Evolutionary conservation across 2,888 invertebrate genomes (phyloP), one percentile per base, ranked within the genome.

Genomic region (Harpagoxenus sublaevis): DNA sequence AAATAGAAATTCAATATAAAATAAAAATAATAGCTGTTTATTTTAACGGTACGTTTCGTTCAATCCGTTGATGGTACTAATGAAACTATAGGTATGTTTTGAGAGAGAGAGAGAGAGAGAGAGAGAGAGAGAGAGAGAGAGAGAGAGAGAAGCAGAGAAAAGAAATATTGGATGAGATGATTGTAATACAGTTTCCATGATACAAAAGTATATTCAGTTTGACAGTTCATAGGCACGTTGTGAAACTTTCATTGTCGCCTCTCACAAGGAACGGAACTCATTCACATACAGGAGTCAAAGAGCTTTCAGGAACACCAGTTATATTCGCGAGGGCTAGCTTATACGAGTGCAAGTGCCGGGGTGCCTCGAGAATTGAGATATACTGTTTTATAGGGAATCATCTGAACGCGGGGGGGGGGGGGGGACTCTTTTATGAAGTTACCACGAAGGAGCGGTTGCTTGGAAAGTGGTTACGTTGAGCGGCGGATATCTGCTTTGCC

Each of bases 301-400:
- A 66, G 78, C 53, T 81, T 86, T 86, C 51, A 77, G 18, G 85
- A 87, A 82, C 88, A 90, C 89, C 87, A 83, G 84, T 88, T 89
- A 87, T 78, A 86, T 85, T 66, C 70, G 57, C 35, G 12, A 53
- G 48, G 55, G 82, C n/a, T n/a, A n/a, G n/a, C 39, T 75, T 86
- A 70, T 31, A 74, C 74, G 60, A 75, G 82, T 73, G 78, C 66
- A 79, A 55, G 18, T 70, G 85, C 66, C 71, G 71, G 87, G 71
- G 87, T 85, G 66, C 87, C 86, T 71, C 75, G 88, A 88, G 93
- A 91, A 94, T 94, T 94, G 94, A 94, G 94, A 94, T 93, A 92
- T 92, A 92, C 91, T 84, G 90, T 93, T 94, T 94, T 93, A 94
- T 94, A 92, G 93, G 89, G 93, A 93, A 94, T 92, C 92, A 92